phyloP scores from a whole-genome alignment of 2,888 invertebrate genomes.

The Tuta absoluta region DNA sequence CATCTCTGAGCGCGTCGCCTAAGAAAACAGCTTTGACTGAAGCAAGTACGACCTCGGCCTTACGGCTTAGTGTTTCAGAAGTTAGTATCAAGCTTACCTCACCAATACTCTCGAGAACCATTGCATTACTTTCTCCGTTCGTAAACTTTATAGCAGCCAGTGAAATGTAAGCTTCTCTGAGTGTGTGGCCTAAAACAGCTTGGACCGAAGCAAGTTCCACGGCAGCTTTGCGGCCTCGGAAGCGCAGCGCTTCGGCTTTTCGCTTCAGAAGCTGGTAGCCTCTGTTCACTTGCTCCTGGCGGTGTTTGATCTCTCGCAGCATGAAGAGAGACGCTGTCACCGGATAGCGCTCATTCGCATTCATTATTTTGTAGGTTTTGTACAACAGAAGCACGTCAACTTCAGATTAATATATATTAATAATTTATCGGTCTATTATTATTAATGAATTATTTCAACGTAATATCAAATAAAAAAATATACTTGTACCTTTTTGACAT shows the following conservation, averaged over 20 bases:
- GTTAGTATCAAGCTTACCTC: constrained; percentile 56
- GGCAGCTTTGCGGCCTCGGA: constrained; percentile 63
- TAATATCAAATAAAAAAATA: no score
- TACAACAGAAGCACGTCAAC: no score
- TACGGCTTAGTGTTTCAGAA: no score
- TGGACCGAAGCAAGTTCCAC: constrained; percentile 62
- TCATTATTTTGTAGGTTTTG: constrained; percentile 48
- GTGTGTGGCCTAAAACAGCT: constrained; percentile 57
- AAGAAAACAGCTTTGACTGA: no score
- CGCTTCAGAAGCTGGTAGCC: constrained; percentile 67
- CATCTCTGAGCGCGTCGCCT: no score
- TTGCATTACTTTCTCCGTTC: constrained; percentile 73
- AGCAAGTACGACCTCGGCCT: no score
- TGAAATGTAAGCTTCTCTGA: constrained; percentile 71
- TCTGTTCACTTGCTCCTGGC: constrained; percentile 65
- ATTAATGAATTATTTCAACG: no score
- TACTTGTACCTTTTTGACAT: no score
- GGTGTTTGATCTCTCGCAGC: constrained; percentile 70
- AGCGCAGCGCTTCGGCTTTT: constrained; percentile 67
- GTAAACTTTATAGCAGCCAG: constrained; percentile 73
- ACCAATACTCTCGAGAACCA: constrained; percentile 72
- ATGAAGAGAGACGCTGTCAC: constrained; percentile 72
- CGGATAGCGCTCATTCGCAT: constrained; percentile 67
- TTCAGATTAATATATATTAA: no score
- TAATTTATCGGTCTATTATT: no score